Evolutionary conservation across 1,140 invertebrate genomes (phyloP).

Genomic region (Drosophila azteca): DNA sequence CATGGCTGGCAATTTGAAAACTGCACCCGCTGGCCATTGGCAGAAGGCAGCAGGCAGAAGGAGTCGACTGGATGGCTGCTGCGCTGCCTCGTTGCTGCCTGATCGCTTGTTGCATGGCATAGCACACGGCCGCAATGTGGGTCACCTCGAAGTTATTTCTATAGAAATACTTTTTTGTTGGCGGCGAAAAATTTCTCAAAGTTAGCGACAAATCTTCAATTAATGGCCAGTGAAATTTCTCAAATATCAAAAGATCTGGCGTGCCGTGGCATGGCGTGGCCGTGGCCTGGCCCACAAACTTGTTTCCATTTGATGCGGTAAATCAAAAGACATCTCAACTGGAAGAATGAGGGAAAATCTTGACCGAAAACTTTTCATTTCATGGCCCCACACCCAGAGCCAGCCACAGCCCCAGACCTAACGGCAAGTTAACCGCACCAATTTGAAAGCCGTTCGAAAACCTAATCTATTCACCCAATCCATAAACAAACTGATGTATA

Average conservation of each 20-base stretch:
- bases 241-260: constrained; percentile 60
- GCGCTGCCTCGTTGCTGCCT: constrained; percentile 27
- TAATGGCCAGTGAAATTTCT: constrained; percentile 71
- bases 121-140: constrained; percentile 31
- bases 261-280: too few species aligned
- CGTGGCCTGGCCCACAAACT: constrained; percentile 46
- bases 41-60: constrained; percentile 54
- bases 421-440: constrained; percentile 56
- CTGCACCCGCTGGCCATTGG: constrained; percentile 72
- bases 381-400: constrained; percentile 16
- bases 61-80: constrained; percentile 33
- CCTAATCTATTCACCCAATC: constrained; percentile 65
- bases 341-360: constrained; percentile 41
- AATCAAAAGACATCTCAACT: constrained; percentile 26
- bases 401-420: constrained; percentile 35
- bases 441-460: constrained; percentile 63
- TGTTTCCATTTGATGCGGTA: constrained; percentile 38
- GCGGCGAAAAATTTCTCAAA: constrained; percentile 66
- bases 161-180: constrained; percentile 69
- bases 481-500: constrained; percentile 2
- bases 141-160: constrained; percentile 66
- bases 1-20: constrained; percentile 70
- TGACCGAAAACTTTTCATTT: constrained; percentile 56
- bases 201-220: constrained; percentile 73
- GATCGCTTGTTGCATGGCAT: constrained; percentile 14